These are phyloP conservation scores for Diadema setosum DNA, from an alignment of 35 echinoderm and acorn worm genomes.

Conservation along the genomic window DNA sequence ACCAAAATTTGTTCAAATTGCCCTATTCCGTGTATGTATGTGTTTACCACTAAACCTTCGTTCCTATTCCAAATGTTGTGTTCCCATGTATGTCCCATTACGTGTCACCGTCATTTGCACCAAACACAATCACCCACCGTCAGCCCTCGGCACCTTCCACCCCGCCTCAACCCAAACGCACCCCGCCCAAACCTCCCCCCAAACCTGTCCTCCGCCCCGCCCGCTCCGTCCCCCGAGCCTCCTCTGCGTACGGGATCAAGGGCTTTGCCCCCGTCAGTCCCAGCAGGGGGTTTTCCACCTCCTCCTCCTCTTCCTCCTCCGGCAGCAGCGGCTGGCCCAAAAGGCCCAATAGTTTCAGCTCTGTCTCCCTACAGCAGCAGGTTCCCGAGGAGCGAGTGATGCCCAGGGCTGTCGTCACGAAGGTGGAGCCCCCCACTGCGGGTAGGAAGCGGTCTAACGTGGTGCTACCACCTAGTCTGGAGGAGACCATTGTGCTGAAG, in stretches of 20 bases:
- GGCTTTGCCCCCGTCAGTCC: not conserved
- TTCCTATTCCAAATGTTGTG: too few relatives aligned
- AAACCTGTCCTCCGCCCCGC: slow-evolving; percentile 7
- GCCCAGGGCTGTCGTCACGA: not conserved
- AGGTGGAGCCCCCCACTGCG: not conserved
- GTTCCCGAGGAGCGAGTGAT: not conserved
- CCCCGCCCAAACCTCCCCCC: slow-evolving; percentile 36
- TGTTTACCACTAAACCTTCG: too few relatives aligned
- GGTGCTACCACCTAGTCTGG: slow-evolving; percentile 47
- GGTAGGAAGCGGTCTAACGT: slow-evolving; percentile 12
- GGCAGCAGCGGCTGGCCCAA: not conserved
- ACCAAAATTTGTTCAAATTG: too few relatives aligned
- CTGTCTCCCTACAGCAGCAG: not conserved
- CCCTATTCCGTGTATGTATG: too few relatives aligned
- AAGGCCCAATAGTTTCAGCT: too few relatives aligned
- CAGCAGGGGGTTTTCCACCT: not conserved
- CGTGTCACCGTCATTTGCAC: too few relatives aligned
- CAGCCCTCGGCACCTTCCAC: not conserved
- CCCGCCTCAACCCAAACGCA: slow-evolving; percentile 33
- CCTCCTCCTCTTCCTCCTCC: not conserved
- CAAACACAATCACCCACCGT: not conserved
- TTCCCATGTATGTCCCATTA: too few relatives aligned
- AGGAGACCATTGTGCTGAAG: slow-evolving; percentile 71
- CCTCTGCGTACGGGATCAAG: not conserved
- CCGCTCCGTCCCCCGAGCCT: not conserved